Conservation (phyloP, 2,797 vertebrate species). For the Muscicapa striata region DNA sequence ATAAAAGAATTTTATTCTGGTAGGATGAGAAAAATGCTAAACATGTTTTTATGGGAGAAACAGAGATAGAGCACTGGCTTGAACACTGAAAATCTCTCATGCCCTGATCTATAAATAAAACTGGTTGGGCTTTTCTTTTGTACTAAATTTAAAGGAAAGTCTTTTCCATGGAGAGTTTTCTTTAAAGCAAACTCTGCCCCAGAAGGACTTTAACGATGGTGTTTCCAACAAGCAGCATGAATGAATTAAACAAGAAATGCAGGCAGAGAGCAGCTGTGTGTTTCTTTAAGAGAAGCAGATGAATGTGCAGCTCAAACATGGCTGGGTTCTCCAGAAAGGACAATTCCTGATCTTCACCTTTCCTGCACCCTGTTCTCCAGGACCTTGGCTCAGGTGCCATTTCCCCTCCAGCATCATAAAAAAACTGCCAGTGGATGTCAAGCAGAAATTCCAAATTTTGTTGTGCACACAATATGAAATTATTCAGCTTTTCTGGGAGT, state of each 20-base stretch:
- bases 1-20: not conserved
- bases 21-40: constrained; percentile 50
- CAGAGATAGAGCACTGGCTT: constrained; percentile 17
- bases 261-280: constrained; percentile 30
- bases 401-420: not conserved
- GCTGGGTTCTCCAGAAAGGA: not conserved
- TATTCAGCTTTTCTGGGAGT: fast-evolving
- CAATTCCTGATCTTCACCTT: not conserved
- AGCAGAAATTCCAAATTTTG: not conserved
- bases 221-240: constrained; percentile 65
- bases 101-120: constrained; percentile 69
- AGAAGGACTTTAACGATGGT: constrained; percentile 43
- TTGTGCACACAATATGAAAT: fast-evolving
- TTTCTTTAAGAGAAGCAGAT: constrained; percentile 8
- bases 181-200: constrained; percentile 49
- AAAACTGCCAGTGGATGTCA: not conserved
- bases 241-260: constrained; percentile 57
- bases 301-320: not conserved
- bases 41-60: constrained; percentile 48
- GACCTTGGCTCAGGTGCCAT: not conserved
- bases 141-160: constrained; percentile 57
- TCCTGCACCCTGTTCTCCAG: not conserved
- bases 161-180: constrained; percentile 54
- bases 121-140: constrained; percentile 10
- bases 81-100: constrained; percentile 46